Evolutionary conservation across 2,797 vertebrate genomes (phyloP), one percentile per base, ranked within the genome.

Genomic region (Crypturellus tataupa): DNA sequence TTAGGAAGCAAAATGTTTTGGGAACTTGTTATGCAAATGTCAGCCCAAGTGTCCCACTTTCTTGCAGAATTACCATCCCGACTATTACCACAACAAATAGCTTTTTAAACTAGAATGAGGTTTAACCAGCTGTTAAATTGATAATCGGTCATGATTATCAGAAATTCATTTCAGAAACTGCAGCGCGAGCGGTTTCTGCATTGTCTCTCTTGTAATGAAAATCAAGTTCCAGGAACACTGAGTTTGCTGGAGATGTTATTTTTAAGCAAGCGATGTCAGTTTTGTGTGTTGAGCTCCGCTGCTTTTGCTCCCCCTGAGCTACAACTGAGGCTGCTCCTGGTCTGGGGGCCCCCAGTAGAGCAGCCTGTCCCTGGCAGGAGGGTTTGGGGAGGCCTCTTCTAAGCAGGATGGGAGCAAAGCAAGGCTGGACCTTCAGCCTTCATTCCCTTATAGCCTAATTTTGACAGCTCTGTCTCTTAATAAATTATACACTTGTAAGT

Each of bases 121-220:
- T 93, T 94, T 94, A 96, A 90, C 90, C 94, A 97, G 51, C 89
- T 96, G 93, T 96, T 82, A 96, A 93, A 96, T 88, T 92, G 91
- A 90, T 93, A 89, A 92, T 96, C 90, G 81, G 80, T 82, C 87
- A 75, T 84, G 78, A 77, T 78, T n/a, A 56, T n/a, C 55, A 56
- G 55, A n/a, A n/a, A 56, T 20, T n/a, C 55, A 88, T 97, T 97
- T 94, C 69, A 94, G 68, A 91, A 94, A 91, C 47, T 93, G 85
- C 91, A 89, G 58, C 10, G 81, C 73, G 80, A 92, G 83, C 80
- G 53, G 14, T 46, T 95, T 94, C 85, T 90, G n/a, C 60, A 44
- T 79, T 93, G 67, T 81, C 39, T 87, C 6, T 70, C 39, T 40
- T 51, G 46, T 85, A 86, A 88, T 73, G 70, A 73, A 84, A 94